These are phyloP conservation scores for Peromyscus melanophrys DNA, from an alignment of 2,797 vertebrate genomes.

Conservation along the genomic window DNA sequence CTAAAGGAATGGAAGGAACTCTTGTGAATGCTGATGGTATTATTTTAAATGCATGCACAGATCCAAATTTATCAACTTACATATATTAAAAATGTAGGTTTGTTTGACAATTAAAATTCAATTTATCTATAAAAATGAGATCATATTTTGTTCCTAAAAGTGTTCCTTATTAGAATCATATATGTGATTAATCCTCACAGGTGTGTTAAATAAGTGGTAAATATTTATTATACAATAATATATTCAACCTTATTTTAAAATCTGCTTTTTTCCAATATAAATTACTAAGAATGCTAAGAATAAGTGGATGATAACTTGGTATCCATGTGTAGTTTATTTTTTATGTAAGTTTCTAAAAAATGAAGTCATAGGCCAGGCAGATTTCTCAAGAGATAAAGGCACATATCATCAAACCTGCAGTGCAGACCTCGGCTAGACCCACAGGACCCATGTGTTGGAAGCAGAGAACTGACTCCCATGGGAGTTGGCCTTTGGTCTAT, in stretches of 20 bases:
- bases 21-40: neutral
- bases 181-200: neutral
- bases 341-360: neutral
- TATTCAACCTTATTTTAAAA: constrained; percentile 7
- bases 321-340: neutral
- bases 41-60: neutral
- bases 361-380: neutral
- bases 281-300: neutral
- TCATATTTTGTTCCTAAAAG: neutral
- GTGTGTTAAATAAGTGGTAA: neutral
- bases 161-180: neutral
- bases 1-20: neutral
- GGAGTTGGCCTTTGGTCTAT: neutral
- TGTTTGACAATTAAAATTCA: neutral
- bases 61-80: neutral
- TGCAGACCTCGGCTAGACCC: neutral
- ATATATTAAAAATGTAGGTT: neutral
- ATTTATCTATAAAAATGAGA: neutral
- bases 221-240: neutral
- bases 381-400: neutral
- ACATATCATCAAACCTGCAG: neutral
- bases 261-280: neutral
- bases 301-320: neutral
- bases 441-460: neutral
- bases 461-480: neutral